phyloP scores from a whole-genome alignment of 2,888 invertebrate genomes.

The Hirtodrosophila histrioides region DNA sequence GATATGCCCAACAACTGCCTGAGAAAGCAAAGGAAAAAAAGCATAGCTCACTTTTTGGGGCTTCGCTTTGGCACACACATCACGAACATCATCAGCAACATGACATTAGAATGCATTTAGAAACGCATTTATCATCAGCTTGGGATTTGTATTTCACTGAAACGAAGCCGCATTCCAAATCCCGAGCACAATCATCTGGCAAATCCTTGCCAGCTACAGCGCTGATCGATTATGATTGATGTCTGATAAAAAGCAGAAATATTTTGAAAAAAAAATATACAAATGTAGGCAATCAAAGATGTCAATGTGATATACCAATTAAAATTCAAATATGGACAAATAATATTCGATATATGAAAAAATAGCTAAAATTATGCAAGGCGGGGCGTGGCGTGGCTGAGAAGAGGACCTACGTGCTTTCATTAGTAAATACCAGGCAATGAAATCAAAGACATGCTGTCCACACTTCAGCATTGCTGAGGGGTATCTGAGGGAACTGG shows the following conservation, averaged over 20 bases:
- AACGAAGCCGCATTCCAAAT: constrained; percentile 29
- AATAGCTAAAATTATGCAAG: constrained; percentile 17
- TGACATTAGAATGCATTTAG: constrained; percentile 77
- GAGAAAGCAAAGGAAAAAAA: constrained; percentile 34
- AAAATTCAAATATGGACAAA: constrained; percentile 68
- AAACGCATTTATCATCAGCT: constrained; percentile 73
- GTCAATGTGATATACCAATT: constrained; percentile 37
- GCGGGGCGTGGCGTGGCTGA: constrained; percentile 39
- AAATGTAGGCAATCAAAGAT: not conserved
- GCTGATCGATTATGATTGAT: constrained; percentile 83
- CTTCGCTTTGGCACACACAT: constrained; percentile 49
- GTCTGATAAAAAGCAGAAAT: constrained; percentile 20
- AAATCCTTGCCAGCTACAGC: constrained; percentile 42
- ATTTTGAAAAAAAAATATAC: constrained; percentile 4
- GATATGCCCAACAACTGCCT: constrained; percentile 43
- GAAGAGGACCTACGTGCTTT: constrained; percentile 65
- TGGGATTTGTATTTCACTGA: constrained; percentile 56
- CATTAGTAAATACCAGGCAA: constrained; percentile 57
- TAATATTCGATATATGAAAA: constrained; percentile 14
- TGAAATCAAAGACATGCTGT: constrained; percentile 40
- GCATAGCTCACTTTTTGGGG: constrained; percentile 57
- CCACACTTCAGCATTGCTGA: constrained; percentile 23
- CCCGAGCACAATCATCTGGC: constrained; percentile 41
- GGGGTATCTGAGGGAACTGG: constrained; percentile 1
- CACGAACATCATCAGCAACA: constrained; percentile 43